phyloP scores from a whole-genome alignment of 2,797 vertebrate genomes.

The Acanthopagrus latus region DNA sequence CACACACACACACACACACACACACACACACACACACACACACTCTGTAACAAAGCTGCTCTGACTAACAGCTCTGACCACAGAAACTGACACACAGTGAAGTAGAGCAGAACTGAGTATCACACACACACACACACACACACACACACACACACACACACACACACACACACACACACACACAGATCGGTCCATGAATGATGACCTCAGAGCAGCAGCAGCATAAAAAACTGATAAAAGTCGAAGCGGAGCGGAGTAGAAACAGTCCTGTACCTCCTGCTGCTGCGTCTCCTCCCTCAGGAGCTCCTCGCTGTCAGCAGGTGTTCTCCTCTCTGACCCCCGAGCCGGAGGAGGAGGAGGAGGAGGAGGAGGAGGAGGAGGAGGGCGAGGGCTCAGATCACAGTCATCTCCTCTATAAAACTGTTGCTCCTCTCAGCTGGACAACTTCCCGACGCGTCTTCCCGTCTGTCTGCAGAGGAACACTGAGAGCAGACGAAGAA shows the following conservation, averaged over 20 bases:
- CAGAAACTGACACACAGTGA: slow-evolving; percentile 57
- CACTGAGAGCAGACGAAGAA: slow-evolving; percentile 14
- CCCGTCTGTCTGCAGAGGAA: slow-evolving; percentile 22
- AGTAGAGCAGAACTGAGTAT: slow-evolving; percentile 67
- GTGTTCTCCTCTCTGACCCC: slow-evolving; percentile 64
- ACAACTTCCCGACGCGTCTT: slow-evolving; percentile 45
- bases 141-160: slow-evolving; percentile 32
- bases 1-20: slow-evolving; percentile 20
- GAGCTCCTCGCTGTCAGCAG: slow-evolving; percentile 66
- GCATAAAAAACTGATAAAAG: background rate
- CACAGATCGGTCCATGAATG: slow-evolving; percentile 7
- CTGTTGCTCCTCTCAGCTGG: slow-evolving; percentile 5
- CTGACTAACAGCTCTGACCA: slow-evolving; percentile 47
- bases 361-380: slow-evolving; percentile 50
- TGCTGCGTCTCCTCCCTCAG: slow-evolving; percentile 49
- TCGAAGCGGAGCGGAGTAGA: background rate
- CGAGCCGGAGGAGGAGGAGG: slow-evolving; percentile 7
- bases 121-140: background rate
- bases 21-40: slow-evolving; percentile 8
- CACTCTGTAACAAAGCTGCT: slow-evolving; percentile 49
- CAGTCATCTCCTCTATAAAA: slow-evolving; percentile 25
- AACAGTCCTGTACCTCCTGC: slow-evolving; percentile 51
- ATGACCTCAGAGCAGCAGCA: slow-evolving; percentile 33
- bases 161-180: slow-evolving; percentile 6
- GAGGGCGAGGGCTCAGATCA: slow-evolving; percentile 43